Evolutionary conservation across 2,888 invertebrate genomes (phyloP).

Genomic region (Drosophila birchii): DNA sequence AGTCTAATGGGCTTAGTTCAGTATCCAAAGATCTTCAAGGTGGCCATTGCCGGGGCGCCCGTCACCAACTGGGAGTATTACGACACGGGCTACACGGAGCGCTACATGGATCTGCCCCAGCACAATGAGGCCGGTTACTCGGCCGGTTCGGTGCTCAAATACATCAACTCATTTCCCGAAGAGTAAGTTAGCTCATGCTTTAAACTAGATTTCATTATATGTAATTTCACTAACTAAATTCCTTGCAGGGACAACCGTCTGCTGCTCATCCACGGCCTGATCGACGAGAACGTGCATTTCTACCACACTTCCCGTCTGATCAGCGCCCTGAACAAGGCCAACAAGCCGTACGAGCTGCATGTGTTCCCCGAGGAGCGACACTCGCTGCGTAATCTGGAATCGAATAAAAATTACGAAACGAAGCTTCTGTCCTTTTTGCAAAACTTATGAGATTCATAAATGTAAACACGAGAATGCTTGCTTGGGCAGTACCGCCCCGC

Average conservation of each 20-base stretch:
- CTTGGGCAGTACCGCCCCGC: constrained; percentile 4
- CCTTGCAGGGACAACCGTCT: constrained; percentile 91
- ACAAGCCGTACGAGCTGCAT: constrained; percentile 97
- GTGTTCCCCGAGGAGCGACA: constrained; percentile 98
- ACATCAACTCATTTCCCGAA: constrained; percentile 95
- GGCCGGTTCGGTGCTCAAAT: constrained; percentile 93
- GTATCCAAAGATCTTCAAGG: constrained; percentile 96
- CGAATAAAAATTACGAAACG: constrained; percentile 98
- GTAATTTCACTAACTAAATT: not conserved
- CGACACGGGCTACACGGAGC: constrained; percentile 99
- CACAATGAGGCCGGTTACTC: constrained; percentile 92
- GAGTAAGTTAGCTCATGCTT: constrained; percentile 87
- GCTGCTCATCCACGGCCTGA: constrained; percentile 97
- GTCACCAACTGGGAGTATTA: constrained; percentile 99
- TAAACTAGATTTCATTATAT: not conserved
- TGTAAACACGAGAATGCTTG: constrained; percentile 28
- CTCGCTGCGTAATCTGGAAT: constrained; percentile 95
- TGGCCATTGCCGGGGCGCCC: constrained; percentile 98
- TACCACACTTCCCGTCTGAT: constrained; percentile 97
- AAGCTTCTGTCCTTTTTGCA: constrained; percentile 96
- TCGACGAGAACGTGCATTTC: constrained; percentile 99
- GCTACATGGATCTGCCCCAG: constrained; percentile 96
- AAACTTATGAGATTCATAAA: constrained; percentile 87
- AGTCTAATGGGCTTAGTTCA: constrained; percentile 97
- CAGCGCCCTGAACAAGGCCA: constrained; percentile 94